Evolutionary conservation across 2,113 vertebrate species (phyloP), one percentile per base, ranked within the genome.

Genomic region (Dolichallabes microphthalmus): DNA sequence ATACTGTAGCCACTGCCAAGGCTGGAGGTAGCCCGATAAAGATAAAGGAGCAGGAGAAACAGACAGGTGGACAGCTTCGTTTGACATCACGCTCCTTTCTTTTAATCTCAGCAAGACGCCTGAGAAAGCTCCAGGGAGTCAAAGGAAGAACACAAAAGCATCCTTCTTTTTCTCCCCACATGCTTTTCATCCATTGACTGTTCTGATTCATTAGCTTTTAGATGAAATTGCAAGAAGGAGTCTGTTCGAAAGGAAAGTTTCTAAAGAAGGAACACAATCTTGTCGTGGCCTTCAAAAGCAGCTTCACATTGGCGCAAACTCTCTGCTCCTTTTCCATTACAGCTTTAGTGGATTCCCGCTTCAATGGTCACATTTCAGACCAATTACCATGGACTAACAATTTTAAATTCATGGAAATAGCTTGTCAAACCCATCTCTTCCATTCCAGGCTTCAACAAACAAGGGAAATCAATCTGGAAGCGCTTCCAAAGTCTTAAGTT

Each of bases 101-200:
- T 94, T 94, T 94, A 91, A 93, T 95, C 94, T 91, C 94, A 94
- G 93, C 90, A 50, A 89, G 92, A 83, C 80, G 88, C 81, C 86
- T 75, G 61, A 86, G 45, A 84, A 88, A 87, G 89, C 93, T 91
- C 92, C 85, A 81, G 92, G 91, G 91, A 93, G 91, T 76, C n/a
- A 17, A 80, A 79, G 45, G 8, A 45, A 8, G 45, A 32, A 92
- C 58, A 92, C 88, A 90, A 64, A 32, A 85, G 91, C 90, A 91
- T 91, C 82, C 80, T 85, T 83, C 86, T 85, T 86, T 82, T 90
- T 86, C 55, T 86, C 83, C 25, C 73, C 69, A 61, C 78, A 35
- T 45, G 53, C 80, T 60, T 64, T 77, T 85, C 82, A 83, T 89
- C 85, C 83, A 88, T 89, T 89, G 84, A 80, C 82, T 88, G 90